Conservation (phyloP, 2,888 invertebrate genomes). For the Camponotus fellah region DNA sequence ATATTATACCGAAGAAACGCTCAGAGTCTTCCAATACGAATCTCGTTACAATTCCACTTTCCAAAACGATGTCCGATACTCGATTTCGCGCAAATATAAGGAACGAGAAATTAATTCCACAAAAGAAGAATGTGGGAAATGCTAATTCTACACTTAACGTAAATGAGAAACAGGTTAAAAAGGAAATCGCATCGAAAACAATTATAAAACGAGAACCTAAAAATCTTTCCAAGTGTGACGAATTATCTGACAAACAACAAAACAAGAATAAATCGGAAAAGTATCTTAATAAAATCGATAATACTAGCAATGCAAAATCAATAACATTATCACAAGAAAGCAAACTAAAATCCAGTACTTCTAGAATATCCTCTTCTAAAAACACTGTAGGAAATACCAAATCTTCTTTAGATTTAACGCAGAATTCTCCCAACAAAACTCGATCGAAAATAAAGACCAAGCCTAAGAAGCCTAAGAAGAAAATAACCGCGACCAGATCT, state of each 20-base stretch:
- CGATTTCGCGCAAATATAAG: slow-evolving; percentile 12
- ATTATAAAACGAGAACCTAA: slow-evolving; percentile 3
- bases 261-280: slow-evolving; percentile 15
- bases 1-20: neutral
- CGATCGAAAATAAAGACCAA: slow-evolving; percentile 41
- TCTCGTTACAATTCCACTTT: neutral
- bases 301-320: neutral
- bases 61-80: slow-evolving; percentile 37
- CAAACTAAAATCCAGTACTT: neutral
- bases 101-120: neutral
- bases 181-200: neutral
- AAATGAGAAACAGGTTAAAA: slow-evolving; percentile 37
- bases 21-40: neutral
- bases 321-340: neutral
- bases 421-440: neutral
- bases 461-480: slow-evolving; percentile 62
- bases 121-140: slow-evolving; percentile 33
- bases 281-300: slow-evolving; percentile 13
- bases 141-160: neutral
- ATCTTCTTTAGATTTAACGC: neutral
- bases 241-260: neutral
- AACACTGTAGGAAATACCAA: neutral
- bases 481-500: slow-evolving; percentile 60
- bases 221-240: neutral
- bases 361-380: neutral